Evolutionary conservation across 2,888 invertebrate species (phyloP), one percentile per base, ranked within the genome.

Genomic region (Orchesella flavescens): DNA sequence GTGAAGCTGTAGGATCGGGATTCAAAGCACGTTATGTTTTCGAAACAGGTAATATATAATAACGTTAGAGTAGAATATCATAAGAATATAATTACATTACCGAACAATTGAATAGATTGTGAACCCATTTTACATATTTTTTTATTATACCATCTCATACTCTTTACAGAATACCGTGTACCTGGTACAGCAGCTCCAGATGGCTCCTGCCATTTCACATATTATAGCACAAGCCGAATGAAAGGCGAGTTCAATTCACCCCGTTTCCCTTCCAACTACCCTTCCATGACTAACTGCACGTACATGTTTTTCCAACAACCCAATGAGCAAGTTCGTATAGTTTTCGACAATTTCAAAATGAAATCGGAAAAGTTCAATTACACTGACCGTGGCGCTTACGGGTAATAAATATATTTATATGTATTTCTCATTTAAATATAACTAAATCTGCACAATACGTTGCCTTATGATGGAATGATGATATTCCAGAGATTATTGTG

Each of bases 201-300:
- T 89, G 97, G 97, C 84, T 94, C 89, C 63, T 98, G 98, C 90
- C 94, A 94, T 84, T 98, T 98, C 90, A 95, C 96, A 13, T 98
- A 98, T 91, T 93, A 94, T 88, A 96, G 96, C 90, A 93, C 94
- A 88, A 95, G 96, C 59, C 94, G 94, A 90, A 96, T 96, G 90
- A 93, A 94, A 84, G 97, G 97, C 72, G 96, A 96, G 90, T 95
- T 98, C 91, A 98, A 98, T 91, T 97, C 97, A 75, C 98, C 98
- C 23, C 94, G 97, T 85, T 97, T 97, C 93, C 98, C 98, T 89
- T 96, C 97, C 90, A 96, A 97, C 92, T 99, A 99, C 92, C 98
- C 98, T 87, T 96, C 97, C 89, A 95, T 94, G 90, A 97, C 95
- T 87, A 96, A 96, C 92, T 98, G 98, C 92, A 95, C 96, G 85